A percentile compares a stretch with the other conserved stretches of the same genome.
Conservation (phyloP, 2,113 vertebrate species). For the Muntiacus muntjak region DNA sequence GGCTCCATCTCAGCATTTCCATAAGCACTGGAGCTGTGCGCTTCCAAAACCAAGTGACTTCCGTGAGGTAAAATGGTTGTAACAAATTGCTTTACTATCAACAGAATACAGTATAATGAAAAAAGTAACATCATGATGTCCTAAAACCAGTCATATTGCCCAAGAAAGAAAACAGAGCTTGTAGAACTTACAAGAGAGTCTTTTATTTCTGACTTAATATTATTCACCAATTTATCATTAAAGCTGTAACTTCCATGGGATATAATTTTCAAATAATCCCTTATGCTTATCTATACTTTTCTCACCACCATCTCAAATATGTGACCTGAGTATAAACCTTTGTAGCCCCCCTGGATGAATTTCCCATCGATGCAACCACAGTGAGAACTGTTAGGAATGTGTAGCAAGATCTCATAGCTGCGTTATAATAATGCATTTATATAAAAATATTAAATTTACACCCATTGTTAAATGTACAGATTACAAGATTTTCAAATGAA, state of each 20-base stretch:
- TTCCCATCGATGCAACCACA: not conserved
- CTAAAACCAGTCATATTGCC: not conserved
- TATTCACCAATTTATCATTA: not conserved
- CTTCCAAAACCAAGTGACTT: conserved; percentile 12
- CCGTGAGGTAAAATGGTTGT: not conserved
- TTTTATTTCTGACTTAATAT: not conserved
- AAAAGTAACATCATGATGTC: not conserved
- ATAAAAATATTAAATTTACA: not conserved
- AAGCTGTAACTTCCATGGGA: not conserved
- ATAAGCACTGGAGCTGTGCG: not conserved
- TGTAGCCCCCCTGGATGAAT: not conserved
- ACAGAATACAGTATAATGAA: not conserved
- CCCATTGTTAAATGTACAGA: not conserved
- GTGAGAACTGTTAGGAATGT: not conserved
- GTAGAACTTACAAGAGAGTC: not conserved
- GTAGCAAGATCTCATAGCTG: not conserved
- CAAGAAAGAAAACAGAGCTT: not conserved
- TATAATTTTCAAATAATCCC: not conserved
- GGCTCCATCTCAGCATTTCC: conserved; percentile 45
- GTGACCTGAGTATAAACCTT: not conserved
- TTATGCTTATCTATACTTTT: not conserved
- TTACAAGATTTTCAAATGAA: not conserved
- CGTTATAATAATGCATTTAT: not conserved
- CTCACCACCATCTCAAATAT: not conserved
- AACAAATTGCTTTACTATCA: not conserved